These are phyloP conservation scores for Lepus timidus DNA, from an alignment of 2,113 vertebrate genomes.

Conservation along the genomic window DNA sequence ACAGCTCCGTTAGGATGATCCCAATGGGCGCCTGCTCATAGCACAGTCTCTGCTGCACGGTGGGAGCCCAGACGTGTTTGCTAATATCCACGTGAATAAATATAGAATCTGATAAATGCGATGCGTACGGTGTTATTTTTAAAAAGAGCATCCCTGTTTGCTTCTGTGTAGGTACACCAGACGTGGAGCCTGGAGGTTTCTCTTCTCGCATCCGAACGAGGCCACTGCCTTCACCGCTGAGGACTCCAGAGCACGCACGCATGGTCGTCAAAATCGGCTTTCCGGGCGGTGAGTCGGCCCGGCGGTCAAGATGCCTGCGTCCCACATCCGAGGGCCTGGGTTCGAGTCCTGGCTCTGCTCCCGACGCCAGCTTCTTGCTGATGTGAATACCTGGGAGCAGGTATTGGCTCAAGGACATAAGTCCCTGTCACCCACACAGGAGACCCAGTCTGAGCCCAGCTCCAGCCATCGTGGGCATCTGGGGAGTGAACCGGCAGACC, in stretches of 20 bases:
- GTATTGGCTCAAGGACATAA: too few species aligned
- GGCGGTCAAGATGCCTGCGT: too few species aligned
- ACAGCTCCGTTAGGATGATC: accelerated
- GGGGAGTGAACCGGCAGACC: too few species aligned
- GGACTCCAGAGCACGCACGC: accelerated
- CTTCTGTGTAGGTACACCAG: not conserved
- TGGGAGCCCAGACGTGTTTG: not conserved
- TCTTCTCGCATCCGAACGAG: not conserved
- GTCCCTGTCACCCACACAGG: too few species aligned
- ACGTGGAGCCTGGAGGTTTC: not conserved
- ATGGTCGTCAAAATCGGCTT: too few species aligned
- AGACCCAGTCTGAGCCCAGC: too few species aligned
- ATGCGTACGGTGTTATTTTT: not conserved
- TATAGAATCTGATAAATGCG: not conserved
- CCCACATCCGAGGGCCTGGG: too few species aligned
- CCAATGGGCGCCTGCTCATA: accelerated
- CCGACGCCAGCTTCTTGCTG: too few species aligned
- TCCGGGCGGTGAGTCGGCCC: too few species aligned
- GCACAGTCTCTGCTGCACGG: not conserved
- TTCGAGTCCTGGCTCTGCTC: too few species aligned
- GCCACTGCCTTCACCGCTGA: not conserved
- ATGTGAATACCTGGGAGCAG: too few species aligned
- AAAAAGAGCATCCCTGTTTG: not conserved
- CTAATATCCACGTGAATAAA: not conserved
- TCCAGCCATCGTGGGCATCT: too few species aligned